Evolutionary conservation across 2,113 vertebrate genomes (phyloP), one percentile per base, ranked within the genome.

Genomic region (Cebidichthys violaceus): DNA sequence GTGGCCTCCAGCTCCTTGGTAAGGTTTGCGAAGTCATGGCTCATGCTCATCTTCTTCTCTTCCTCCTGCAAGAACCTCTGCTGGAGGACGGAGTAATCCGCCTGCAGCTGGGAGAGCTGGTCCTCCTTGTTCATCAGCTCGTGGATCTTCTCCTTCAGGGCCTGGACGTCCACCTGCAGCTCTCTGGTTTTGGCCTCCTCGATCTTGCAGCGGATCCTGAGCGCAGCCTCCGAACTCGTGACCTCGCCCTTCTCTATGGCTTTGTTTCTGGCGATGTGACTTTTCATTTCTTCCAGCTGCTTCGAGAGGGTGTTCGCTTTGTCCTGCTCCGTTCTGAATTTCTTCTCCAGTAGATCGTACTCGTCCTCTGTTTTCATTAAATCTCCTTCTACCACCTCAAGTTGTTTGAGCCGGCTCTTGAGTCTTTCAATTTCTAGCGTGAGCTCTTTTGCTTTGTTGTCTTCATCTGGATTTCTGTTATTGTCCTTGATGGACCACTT

Each of bases 71-170:
- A 75, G 83, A 98, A 96, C 69, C 96, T 96, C 82, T 96, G 96
- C 89, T 98, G 97, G 37, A 99, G 96, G 72, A 98, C 91, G 0
- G 96, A 96, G 64, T 97, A 97, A 70, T 99, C 97, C 0, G 96
- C 97, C 75, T 98, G 97, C 65, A 99, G 94, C 90, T 99, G 98
- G 72, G 97, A 97, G 54, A 99, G 96, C 88, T 97, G 97, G 86
- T 99, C 98, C 90, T 99, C 98, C 86, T 97, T 98, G 94, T 97
- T 97, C 98, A 99, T 98, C 76, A 99, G 90, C 45, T 99, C 96
- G 7, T 99, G 98, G 81, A 99, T 97, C 87, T 99, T 99, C 93
- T 99, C 98, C 78, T 99, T 99, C 17, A 99, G 95, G 22, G 97
- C 98, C 69, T 96, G 95, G 33, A 99, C 96, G 82, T 99, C 97